Evolutionary conservation across 2,113 vertebrate genomes (phyloP).

Genomic region (Furnarius figulus): DNA sequence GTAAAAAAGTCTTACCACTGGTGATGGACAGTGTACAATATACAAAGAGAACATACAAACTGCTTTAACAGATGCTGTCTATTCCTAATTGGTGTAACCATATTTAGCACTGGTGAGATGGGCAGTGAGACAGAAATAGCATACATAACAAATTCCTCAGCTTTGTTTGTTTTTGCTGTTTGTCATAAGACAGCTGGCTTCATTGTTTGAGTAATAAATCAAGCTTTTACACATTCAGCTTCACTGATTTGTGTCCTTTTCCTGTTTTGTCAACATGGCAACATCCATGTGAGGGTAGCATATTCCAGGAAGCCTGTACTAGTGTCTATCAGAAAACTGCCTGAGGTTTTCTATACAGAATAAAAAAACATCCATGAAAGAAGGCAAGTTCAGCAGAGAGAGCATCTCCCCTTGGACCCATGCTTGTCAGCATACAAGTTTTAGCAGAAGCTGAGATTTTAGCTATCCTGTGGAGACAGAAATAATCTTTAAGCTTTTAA

Average conservation of each 20-base stretch:
- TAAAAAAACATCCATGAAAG: background rate
- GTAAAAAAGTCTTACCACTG: background rate
- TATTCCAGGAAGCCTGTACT: background rate
- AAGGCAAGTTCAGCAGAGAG: background rate
- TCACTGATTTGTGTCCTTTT: constrained; percentile 1
- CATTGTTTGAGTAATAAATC: background rate
- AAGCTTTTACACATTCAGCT: background rate
- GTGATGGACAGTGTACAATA: background rate
- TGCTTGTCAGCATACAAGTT: background rate
- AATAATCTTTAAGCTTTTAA: background rate
- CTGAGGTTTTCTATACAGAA: background rate
- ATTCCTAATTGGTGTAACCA: background rate
- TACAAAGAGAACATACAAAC: background rate
- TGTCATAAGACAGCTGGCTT: background rate
- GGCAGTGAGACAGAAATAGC: background rate
- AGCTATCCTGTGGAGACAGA: background rate
- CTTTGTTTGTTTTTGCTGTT: constrained; percentile 1
- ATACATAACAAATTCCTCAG: background rate
- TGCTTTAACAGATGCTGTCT: background rate
- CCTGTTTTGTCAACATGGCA: constrained; percentile 15
- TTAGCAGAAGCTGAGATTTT: background rate
- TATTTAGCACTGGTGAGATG: background rate
- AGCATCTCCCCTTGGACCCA: background rate
- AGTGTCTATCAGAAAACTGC: background rate
- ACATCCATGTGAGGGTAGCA: background rate